Conservation (phyloP, 2,113 vertebrate genomes). For the Tragelaphus strepsiceros region DNA sequence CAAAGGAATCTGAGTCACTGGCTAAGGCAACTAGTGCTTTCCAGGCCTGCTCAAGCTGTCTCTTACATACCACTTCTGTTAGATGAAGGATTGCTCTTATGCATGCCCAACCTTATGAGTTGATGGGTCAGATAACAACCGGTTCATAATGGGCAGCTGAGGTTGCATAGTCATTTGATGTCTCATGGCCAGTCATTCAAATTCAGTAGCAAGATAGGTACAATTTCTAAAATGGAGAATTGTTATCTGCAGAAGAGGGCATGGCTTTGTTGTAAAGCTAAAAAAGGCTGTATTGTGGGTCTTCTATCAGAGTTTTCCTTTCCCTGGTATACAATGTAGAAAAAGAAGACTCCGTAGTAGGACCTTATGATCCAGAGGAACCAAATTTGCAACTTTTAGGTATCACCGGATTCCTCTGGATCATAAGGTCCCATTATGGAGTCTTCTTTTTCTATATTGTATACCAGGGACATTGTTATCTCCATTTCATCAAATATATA, state of each 20-base stretch:
- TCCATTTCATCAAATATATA: not conserved
- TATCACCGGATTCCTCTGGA: not conserved
- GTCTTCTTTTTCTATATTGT: not conserved
- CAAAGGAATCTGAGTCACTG: not conserved
- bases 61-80: not conserved
- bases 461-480: not conserved
- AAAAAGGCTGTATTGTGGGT: not conserved
- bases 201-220: not conserved
- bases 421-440: not conserved
- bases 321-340: not conserved
- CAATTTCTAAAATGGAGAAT: not conserved
- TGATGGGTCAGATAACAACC: not conserved
- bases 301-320: not conserved
- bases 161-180: not conserved
- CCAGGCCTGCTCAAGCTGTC: not conserved
- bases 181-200: not conserved
- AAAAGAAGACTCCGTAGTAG: not conserved
- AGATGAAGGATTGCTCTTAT: not conserved
- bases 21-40: not conserved
- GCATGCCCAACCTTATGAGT: not conserved
- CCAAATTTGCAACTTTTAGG: not conserved
- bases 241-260: not conserved
- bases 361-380: not conserved
- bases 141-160: not conserved
- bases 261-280: not conserved